These are phyloP conservation scores for Agrilus mali DNA, from an alignment of 2,888 invertebrate genomes.

Conservation along the genomic window DNA sequence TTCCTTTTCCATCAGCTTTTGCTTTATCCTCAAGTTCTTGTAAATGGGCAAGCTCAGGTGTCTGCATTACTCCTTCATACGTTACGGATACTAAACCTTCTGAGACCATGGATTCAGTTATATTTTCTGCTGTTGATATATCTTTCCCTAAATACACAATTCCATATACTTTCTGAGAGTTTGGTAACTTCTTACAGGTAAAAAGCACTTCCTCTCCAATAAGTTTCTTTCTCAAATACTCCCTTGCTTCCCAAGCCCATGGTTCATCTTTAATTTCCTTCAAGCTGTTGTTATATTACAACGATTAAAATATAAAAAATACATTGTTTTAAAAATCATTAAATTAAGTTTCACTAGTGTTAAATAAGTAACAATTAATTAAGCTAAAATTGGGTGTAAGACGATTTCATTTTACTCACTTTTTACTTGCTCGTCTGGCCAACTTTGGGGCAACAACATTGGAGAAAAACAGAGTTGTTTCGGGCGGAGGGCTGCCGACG, in stretches of 20 bases:
- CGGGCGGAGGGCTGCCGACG: slow-evolving; percentile 83
- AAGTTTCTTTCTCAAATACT: slow-evolving; percentile 83
- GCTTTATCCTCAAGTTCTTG: slow-evolving; percentile 84
- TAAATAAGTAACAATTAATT: background rate
- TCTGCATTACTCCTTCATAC: slow-evolving; percentile 48
- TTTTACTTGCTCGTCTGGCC: slow-evolving; percentile 57
- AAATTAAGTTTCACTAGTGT: background rate
- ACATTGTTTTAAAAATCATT: slow-evolving; percentile 12
- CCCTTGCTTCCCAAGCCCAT: slow-evolving; percentile 95
- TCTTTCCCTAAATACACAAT: slow-evolving; percentile 72
- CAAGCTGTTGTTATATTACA: slow-evolving; percentile 32
- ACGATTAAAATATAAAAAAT: background rate
- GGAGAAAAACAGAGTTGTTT: slow-evolving; percentile 81
- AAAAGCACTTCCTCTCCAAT: slow-evolving; percentile 86
- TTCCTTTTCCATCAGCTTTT: slow-evolving; percentile 76
- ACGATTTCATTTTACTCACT: slow-evolving; percentile 20
- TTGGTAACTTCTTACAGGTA: slow-evolving; percentile 70
- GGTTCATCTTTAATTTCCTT: slow-evolving; percentile 78
- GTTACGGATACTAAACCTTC: slow-evolving; percentile 84
- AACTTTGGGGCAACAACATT: slow-evolving; percentile 88
- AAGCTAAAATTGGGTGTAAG: too few species aligned
- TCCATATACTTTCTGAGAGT: slow-evolving; percentile 77
- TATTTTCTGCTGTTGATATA: slow-evolving; percentile 62
- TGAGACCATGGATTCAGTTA: slow-evolving; percentile 75
- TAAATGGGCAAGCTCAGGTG: slow-evolving; percentile 54